These are phyloP conservation scores for Xylota sylvarum DNA, from an alignment of 2,888 invertebrate genomes.

Conservation along the genomic window DNA sequence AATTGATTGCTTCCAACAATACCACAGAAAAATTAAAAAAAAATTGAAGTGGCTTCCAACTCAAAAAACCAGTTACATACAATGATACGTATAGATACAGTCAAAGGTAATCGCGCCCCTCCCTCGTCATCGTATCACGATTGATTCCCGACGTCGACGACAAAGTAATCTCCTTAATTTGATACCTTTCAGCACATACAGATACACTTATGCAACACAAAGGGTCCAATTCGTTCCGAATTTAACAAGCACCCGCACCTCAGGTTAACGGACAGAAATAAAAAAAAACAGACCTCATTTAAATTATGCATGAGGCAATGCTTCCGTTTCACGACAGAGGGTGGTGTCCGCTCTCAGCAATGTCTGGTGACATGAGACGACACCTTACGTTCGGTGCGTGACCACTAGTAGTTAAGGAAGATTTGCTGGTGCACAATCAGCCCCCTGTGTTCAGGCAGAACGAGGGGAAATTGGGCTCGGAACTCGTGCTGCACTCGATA, in stretches of 20 bases:
- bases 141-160: conserved; percentile 65
- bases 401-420: conserved; percentile 65
- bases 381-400: conserved; percentile 71
- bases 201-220: conserved; percentile 63
- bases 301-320: conserved; percentile 72
- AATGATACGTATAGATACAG: neutral
- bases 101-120: conserved; percentile 9
- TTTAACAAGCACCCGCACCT: conserved; percentile 66
- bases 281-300: conserved; percentile 46
- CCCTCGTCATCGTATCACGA: conserved; percentile 23
- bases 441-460: conserved; percentile 11
- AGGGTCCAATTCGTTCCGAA: conserved; percentile 51
- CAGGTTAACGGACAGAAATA: conserved; percentile 20
- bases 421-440: conserved; percentile 54
- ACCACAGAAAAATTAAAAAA: conserved; percentile 15
- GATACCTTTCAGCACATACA: conserved; percentile 73
- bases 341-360: conserved; percentile 47
- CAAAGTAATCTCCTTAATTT: conserved; percentile 74
- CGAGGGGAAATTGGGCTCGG: conserved; percentile 63
- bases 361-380: conserved; percentile 71
- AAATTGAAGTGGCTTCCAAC: conserved; percentile 43
- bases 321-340: conserved; percentile 70
- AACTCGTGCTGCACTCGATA: conserved; percentile 77
- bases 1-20: conserved; percentile 61
- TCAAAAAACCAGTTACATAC: conserved; percentile 23